A percentile compares a stretch with the other conserved stretches of the same genome.
Evolutionary conservation across 2,888 invertebrate genomes (phyloP).

Genomic region (Noctua janthe): DNA sequence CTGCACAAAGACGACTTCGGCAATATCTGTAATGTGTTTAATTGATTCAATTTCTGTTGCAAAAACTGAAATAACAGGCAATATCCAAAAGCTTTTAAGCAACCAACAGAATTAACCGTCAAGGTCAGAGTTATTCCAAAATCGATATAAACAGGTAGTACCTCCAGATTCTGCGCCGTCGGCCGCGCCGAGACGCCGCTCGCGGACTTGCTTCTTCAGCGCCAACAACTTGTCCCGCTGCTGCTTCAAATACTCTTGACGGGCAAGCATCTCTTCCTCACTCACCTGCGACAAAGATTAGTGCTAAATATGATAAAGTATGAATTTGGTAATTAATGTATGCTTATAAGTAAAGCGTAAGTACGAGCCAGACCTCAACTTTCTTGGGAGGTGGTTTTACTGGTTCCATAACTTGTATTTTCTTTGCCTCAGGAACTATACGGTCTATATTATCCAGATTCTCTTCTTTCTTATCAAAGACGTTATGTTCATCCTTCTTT

Average conservation of each 20-base stretch:
- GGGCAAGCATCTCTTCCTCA: slow-evolving; percentile 92
- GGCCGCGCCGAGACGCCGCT: slow-evolving; percentile 93
- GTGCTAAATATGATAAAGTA: not conserved
- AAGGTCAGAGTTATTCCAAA: slow-evolving; percentile 2
- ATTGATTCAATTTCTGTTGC: not conserved
- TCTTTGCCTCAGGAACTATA: slow-evolving; percentile 54
- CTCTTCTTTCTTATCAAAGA: slow-evolving; percentile 81
- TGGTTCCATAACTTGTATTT: slow-evolving; percentile 67
- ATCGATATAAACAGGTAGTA: slow-evolving; percentile 61
- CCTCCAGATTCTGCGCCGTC: slow-evolving; percentile 88
- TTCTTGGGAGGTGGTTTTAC: slow-evolving; percentile 78
- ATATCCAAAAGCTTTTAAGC: not conserved
- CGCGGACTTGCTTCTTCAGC: slow-evolving; percentile 96
- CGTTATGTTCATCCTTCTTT: slow-evolving; percentile 82
- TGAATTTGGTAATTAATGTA: not conserved
- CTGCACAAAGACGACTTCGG: no score
- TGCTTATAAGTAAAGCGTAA: not conserved
- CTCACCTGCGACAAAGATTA: slow-evolving; percentile 76
- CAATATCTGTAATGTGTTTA: not conserved
- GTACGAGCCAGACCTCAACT: slow-evolving; percentile 75
- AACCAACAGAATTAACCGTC: not conserved
- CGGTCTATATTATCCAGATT: slow-evolving; percentile 42
- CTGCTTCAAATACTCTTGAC: slow-evolving; percentile 96
- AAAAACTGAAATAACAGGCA: no score
- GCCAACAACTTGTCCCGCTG: slow-evolving; percentile 97